Base-by-base conservation (phyloP, 2,888 invertebrate genomes). In the Drosophila koepferae region DNA sequence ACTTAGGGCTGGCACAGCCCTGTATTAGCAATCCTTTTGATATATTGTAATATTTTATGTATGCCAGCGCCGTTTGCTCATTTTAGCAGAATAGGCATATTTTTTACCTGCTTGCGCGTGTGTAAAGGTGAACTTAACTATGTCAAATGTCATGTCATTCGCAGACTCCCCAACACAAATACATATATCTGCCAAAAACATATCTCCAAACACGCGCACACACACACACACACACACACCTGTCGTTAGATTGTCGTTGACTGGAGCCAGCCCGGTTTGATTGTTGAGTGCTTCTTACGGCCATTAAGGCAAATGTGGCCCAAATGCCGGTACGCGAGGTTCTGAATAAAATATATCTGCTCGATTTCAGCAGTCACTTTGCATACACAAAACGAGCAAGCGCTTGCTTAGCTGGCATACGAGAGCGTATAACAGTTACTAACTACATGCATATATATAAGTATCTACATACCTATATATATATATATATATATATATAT, bases 1-100 rank as follows among this genome's bases (percentile, higher is more conserved):
- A 59, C 43, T 48, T 16, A 53, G 34, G 51, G 55, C 20, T n/a
- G 18, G 46, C 54, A 43, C 51, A 70, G n/a, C 41, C 78, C 63
- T 75, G 76, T 75, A 75, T 81, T 79, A 79, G 74, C 84, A 86
- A 86, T 82, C 81, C 82, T 84, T 85, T 85, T 85, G 81, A 86
- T 80, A 80, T 77, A 82, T 84, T 82, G 75, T 77, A 67, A 75
- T 77, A 84, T 77, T 78, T 76, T 83, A 73, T 84, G 80, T 72
- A 71, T 74, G 74, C 71, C 70, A 65, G 61, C 71, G 64, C 55
- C 69, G 62, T 55, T 31, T 49, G 44, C 61, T 48, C 58, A 69
- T 66, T 72, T 69, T 67, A 41, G 65, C 64, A 41, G 55, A 55
- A 23, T 41, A 41, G 55, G 55, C 55, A 55, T 55, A 55, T 55